Evolutionary conservation across 2,797 vertebrate genomes (phyloP), one percentile per base, ranked within the genome.

Genomic region (Scolopax rusticola): DNA sequence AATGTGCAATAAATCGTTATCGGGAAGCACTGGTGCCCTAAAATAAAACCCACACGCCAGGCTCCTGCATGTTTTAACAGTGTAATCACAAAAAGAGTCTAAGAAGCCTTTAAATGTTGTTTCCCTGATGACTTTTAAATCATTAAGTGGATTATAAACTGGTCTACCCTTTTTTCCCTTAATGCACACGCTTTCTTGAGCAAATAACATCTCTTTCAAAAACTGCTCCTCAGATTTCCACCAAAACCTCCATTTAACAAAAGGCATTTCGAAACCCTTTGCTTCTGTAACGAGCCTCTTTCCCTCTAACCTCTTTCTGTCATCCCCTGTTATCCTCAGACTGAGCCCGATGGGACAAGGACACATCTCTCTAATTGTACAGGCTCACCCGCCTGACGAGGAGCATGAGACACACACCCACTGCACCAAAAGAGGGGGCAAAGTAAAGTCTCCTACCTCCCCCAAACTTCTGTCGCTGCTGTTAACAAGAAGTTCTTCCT

Each of bases 241-340:
- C 83, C 48, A 71, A 92, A 93, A 56, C 3, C 11, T 33, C 84
- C 75, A 56, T 71, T 70, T 89, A 73, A 89, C 86, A 95, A 94
- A 94, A 89, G 48, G 27, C 90, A 81, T 80, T 87, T 89, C 74
- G 51, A 79, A 87, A 2, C n/a, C 86, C 73, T 95, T 94, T 64
- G 54, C 86, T 48, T 63, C 78, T 56, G 24, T 78, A 51, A 83
- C 73, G 70, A 18, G 53, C 41, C 63, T 84, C 48, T 38, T 69
- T 93, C 61, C 84, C 53, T 84, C 78, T 90, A 81, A 86, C 93
- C 94, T 94, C 92, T 54, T 95, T 97, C 87, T 95, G 88, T 96
- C 88, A 95, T 65, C 32, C 79, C 53, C 75, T 43, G 90, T 96
- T 94, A 88, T 1, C 7, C 33, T 93, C 90, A 87, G 69, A 27